A percentile compares a stretch with the other conserved stretches of the same genome.
phyloP scores from a whole-genome alignment of 2,797 vertebrate genomes.

The Anguilla anguilla region DNA sequence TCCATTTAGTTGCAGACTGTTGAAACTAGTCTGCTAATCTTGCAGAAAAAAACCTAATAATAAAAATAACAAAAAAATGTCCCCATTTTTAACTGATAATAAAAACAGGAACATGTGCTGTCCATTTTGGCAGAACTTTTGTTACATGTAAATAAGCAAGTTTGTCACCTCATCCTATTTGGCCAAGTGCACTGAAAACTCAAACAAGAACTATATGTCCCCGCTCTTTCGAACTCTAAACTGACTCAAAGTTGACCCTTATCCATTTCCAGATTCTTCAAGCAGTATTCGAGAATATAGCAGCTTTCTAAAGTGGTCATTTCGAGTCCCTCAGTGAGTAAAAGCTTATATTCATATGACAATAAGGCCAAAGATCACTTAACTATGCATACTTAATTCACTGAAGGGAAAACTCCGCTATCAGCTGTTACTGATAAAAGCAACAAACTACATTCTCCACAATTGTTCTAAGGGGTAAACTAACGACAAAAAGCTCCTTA shows the following conservation, averaged over 20 bases:
- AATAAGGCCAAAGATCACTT: constrained; percentile 49
- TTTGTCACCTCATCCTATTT: background rate
- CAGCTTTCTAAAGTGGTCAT: constrained; percentile 52
- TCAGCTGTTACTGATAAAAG: constrained; percentile 36
- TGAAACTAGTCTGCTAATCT: background rate
- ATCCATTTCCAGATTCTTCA: constrained; percentile 40
- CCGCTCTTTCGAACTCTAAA: constrained; percentile 41
- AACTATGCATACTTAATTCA: constrained; percentile 36
- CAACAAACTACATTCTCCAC: constrained; percentile 39
- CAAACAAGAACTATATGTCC: background rate
- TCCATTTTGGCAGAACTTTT: background rate
- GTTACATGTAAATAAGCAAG: background rate
- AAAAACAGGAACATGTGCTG: background rate
- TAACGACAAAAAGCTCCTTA: constrained; percentile 52
- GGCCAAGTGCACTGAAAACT: background rate
- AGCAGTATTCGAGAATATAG: constrained; percentile 40
- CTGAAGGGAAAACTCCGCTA: constrained; percentile 42
- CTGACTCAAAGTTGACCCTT: background rate
- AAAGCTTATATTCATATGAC: constrained; percentile 40
- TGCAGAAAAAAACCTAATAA: background rate
- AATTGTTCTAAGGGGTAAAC: constrained; percentile 59
- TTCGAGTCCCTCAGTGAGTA: constrained; percentile 28
- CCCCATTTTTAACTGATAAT: background rate
- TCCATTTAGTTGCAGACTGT: background rate
- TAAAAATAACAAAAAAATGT: background rate